Evolutionary conservation across 2,888 invertebrate genomes (phyloP).

Genomic region (Branchipolynoe longqiensis): DNA sequence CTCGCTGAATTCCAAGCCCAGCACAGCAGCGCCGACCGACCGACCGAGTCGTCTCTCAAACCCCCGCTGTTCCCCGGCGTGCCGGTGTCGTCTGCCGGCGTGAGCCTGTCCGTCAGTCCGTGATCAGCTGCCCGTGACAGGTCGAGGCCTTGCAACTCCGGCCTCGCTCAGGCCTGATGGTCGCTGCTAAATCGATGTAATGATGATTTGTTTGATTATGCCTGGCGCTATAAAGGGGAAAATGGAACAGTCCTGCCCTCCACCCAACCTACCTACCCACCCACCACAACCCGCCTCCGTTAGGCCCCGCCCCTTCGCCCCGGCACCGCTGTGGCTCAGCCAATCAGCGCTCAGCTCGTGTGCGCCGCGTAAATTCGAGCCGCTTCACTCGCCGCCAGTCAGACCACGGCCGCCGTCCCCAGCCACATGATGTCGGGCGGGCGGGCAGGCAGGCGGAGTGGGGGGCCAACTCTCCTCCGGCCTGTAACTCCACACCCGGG

Average conservation of each 20-base stretch:
- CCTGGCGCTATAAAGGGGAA: constrained; percentile 55
- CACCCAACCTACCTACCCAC: no score
- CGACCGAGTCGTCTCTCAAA: not conserved
- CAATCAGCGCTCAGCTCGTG: not conserved
- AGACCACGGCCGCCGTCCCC: not conserved
- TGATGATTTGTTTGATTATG: constrained; percentile 60
- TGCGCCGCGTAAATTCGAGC: constrained; percentile 55
- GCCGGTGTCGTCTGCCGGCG: not conserved
- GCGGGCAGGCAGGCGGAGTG: no score
- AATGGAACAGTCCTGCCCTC: constrained; percentile 51
- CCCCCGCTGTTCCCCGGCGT: not conserved
- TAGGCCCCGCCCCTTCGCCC: constrained; percentile 16
- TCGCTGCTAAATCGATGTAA: constrained; percentile 56
- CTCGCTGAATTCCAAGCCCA: no score
- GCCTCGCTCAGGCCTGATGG: constrained; percentile 35
- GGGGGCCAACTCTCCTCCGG: no score
- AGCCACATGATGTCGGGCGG: no score
- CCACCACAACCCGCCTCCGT: no score
- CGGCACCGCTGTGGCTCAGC: constrained; percentile 26
- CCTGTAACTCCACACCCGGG: no score
- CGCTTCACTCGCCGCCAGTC: constrained; percentile 21
- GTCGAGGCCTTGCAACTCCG: not conserved
- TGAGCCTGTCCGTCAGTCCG: constrained; percentile 1
- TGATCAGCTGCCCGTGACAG: constrained; percentile 30
- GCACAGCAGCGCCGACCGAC: not conserved